Conservation (phyloP, 53 echinoderm and acorn worm genomes). For the Apostichopus leukothele region DNA sequence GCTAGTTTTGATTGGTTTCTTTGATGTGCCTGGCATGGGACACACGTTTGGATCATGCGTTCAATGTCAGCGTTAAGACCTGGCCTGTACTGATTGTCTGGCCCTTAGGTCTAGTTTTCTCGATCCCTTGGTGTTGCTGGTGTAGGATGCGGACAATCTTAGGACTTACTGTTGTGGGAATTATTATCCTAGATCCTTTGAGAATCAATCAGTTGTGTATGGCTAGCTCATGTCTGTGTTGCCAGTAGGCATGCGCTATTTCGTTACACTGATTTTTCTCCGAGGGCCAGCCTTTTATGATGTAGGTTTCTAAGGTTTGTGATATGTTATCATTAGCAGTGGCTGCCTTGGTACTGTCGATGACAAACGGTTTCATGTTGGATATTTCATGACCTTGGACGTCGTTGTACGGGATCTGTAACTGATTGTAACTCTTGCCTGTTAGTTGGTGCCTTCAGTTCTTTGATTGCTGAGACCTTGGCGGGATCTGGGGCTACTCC, state of each 20-base stretch:
- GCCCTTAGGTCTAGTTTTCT: slow-evolving; percentile 40
- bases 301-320: slow-evolving; percentile 2
- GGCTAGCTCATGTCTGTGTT: slow-evolving; percentile 33
- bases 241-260: slow-evolving; percentile 26
- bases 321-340: background rate
- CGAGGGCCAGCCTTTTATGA: slow-evolving; percentile 15
- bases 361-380: slow-evolving; percentile 45
- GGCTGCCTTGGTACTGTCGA: slow-evolving; percentile 46
- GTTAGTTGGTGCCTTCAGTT: slow-evolving; percentile 23
- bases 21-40: slow-evolving; percentile 8
- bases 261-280: background rate
- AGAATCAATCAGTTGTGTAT: slow-evolving; percentile 25
- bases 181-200: slow-evolving; percentile 30
- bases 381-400: slow-evolving; percentile 42
- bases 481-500: slow-evolving; percentile 39
- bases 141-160: background rate
- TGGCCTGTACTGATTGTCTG: slow-evolving; percentile 44
- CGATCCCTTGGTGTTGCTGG: slow-evolving; percentile 40
- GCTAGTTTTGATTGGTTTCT: slow-evolving; percentile 32
- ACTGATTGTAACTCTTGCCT: slow-evolving; percentile 46
- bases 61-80: slow-evolving; percentile 48
- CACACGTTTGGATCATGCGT: slow-evolving; percentile 28
- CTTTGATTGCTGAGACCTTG: slow-evolving; percentile 41
- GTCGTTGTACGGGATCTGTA: slow-evolving; percentile 35
- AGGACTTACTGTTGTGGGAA: slow-evolving; percentile 11